Evolutionary conservation across 2,113 vertebrate species (phyloP).

Genomic region (Rallus limicola): DNA sequence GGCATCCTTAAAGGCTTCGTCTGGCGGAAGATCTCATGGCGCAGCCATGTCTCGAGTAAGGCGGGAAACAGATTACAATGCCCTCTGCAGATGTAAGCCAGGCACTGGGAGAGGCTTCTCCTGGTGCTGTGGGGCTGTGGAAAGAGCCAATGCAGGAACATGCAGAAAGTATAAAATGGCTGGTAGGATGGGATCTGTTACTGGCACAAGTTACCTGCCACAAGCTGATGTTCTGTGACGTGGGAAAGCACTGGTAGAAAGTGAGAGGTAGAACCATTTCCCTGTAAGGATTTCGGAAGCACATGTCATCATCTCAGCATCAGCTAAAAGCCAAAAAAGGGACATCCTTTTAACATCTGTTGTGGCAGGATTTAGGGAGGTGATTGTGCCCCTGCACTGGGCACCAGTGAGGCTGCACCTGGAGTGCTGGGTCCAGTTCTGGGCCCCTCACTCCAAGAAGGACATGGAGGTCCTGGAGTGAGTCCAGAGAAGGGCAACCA

Average conservation of each 20-base stretch:
- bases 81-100: not conserved
- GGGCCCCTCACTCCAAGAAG: too few relatives aligned
- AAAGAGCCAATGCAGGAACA: not conserved
- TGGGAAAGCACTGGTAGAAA: not conserved
- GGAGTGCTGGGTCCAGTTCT: too few relatives aligned
- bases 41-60: not conserved
- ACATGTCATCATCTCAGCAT: not conserved
- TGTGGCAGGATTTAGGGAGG: not conserved
- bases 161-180: not conserved
- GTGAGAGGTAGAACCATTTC: not conserved
- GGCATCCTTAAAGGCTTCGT: not conserved
- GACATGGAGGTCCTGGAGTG: too few relatives aligned
- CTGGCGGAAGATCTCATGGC: not conserved
- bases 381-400: too few relatives aligned
- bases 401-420: too few relatives aligned
- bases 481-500: too few relatives aligned
- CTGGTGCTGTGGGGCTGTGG: not conserved
- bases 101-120: not conserved
- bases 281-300: not conserved
- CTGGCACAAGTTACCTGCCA: not conserved
- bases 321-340: not conserved
- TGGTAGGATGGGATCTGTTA: not conserved
- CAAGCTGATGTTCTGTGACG: rapidly evolving
- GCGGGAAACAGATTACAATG: not conserved
- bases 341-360: not conserved